These are phyloP conservation scores for Magallana gigas DNA, from an alignment of 1,140 invertebrate species.

Conservation along the genomic window DNA sequence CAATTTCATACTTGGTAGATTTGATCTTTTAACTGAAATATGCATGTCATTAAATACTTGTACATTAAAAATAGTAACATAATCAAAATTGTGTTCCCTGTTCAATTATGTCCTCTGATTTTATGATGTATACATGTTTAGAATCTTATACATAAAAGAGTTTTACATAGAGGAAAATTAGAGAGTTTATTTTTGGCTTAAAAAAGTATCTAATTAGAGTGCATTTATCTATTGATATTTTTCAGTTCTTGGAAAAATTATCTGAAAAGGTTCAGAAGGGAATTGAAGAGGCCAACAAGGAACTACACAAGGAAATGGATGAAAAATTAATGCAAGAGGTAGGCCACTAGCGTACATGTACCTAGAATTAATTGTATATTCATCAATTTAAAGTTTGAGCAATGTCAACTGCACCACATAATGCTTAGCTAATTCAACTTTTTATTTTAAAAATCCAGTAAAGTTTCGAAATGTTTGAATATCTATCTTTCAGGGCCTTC, in stretches of 20 bases:
- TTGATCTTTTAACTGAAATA: too few relatives aligned
- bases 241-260: constrained; percentile 93
- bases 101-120: too few relatives aligned
- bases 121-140: too few relatives aligned
- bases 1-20: too few relatives aligned
- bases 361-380: too few relatives aligned
- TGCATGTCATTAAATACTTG: too few relatives aligned
- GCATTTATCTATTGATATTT: neutral
- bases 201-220: neutral
- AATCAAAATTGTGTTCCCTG: too few relatives aligned
- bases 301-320: constrained; percentile 92
- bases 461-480: too few relatives aligned
- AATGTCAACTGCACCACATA: neutral
- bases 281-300: constrained; percentile 94
- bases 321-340: constrained; percentile 94
- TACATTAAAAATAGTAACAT: too few relatives aligned
- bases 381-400: neutral
- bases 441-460: neutral
- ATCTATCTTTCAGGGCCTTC: constrained; percentile 83
- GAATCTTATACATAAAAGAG: neutral
- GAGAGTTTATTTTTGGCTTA: too few relatives aligned
- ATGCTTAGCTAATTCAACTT: neutral
- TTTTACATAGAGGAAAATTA: neutral
- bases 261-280: constrained; percentile 95
- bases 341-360: constrained; percentile 6